A percentile compares a stretch with the other conserved stretches of the same genome.
These are phyloP conservation scores for Cotesia chilonis DNA, from an alignment of 1,140 invertebrate genomes.

Conservation along the genomic window DNA sequence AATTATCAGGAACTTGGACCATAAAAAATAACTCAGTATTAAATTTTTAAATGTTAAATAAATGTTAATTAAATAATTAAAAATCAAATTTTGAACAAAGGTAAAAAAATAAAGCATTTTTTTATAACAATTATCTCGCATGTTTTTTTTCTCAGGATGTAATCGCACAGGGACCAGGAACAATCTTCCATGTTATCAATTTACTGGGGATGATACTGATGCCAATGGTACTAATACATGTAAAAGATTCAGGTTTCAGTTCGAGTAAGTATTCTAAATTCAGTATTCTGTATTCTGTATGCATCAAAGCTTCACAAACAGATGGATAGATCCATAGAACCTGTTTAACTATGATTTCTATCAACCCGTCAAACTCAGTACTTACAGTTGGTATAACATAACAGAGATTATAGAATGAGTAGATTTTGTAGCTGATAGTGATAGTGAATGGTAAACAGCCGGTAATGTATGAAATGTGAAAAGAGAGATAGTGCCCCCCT, in stretches of 20 bases:
- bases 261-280: conserved; percentile 71
- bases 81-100: too few species aligned
- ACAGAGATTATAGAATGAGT: too few species aligned
- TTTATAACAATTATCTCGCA: too few species aligned
- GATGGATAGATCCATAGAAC: background rate
- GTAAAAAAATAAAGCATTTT: too few species aligned
- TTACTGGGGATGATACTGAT: conserved; percentile 78
- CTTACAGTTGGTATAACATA: too few species aligned
- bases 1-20: too few species aligned
- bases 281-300: background rate
- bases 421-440: too few species aligned
- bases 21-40: too few species aligned
- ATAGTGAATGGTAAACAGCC: too few species aligned
- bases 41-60: too few species aligned
- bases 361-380: conserved; percentile 21
- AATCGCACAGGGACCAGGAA: conserved; percentile 74
- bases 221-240: conserved; percentile 81
- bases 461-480: background rate
- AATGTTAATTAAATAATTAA: too few species aligned
- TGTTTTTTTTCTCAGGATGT: conserved; percentile 71
- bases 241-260: conserved; percentile 79
- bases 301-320: background rate
- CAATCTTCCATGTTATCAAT: conserved; percentile 79
- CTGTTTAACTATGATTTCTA: conserved; percentile 33
- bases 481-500: background rate